Conservation (phyloP, 2,797 vertebrate genomes). For the Dipus sagitta region DNA sequence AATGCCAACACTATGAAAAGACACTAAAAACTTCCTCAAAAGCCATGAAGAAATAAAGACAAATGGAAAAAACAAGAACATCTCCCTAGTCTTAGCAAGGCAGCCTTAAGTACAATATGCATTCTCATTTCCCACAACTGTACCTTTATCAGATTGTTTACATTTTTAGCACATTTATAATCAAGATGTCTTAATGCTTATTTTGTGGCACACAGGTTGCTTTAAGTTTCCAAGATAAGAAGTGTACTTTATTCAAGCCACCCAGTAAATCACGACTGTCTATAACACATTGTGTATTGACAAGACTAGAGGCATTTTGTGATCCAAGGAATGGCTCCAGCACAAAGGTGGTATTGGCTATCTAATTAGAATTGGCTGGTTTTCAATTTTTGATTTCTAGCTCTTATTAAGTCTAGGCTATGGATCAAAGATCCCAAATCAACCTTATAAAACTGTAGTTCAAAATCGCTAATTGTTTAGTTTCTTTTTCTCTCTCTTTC, state of each 20-base stretch:
- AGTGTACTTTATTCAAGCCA: slow-evolving; percentile 85
- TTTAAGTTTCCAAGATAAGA: slow-evolving; percentile 89
- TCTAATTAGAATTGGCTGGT: slow-evolving; percentile 27
- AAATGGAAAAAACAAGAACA: slow-evolving; percentile 14
- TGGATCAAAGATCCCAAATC: slow-evolving; percentile 39
- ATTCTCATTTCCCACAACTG: slow-evolving; percentile 79
- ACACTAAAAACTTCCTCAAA: slow-evolving; percentile 82
- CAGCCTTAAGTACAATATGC: slow-evolving; percentile 42
- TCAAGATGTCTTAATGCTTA: slow-evolving; percentile 85
- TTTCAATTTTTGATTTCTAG: slow-evolving; percentile 35
- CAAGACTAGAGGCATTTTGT: slow-evolving; percentile 53
- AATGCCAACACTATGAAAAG: slow-evolving; percentile 84
- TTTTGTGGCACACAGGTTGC: slow-evolving; percentile 83
- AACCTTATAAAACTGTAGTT: slow-evolving; percentile 39
- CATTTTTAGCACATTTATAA: slow-evolving; percentile 85
- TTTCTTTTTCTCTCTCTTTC: slow-evolving; percentile 5
- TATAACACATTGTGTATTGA: slow-evolving; percentile 81
- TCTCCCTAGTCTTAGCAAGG: slow-evolving; percentile 63
- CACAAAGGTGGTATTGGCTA: slow-evolving; percentile 27
- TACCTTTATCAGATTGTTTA: slow-evolving; percentile 79
- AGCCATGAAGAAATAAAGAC: slow-evolving; percentile 66
- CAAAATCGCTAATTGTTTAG: slow-evolving; percentile 45
- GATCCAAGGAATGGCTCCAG: neutral
- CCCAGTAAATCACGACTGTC: slow-evolving; percentile 80
- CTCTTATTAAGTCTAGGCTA: neutral